phyloP scores from a whole-genome alignment of 2,113 vertebrate species.

The Talpa occidentalis region DNA sequence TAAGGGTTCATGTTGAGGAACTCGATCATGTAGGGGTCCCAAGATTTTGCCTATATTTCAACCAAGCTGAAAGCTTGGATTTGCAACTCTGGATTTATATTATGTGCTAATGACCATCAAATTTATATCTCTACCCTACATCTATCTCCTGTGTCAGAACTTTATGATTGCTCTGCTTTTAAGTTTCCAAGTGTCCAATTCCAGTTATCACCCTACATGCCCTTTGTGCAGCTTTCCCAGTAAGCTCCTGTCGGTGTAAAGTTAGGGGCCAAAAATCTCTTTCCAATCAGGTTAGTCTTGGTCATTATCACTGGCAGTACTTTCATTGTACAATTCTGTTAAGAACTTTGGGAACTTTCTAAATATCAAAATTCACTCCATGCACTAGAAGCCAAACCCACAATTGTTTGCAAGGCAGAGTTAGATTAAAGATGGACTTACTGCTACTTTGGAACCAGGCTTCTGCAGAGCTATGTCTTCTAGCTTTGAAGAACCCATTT shows the following conservation, averaged over 20 bases:
- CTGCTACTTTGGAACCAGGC: background rate
- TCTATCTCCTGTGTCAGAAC: background rate
- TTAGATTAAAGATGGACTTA: background rate
- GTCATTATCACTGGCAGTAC: background rate
- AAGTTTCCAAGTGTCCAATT: background rate
- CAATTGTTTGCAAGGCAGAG: background rate
- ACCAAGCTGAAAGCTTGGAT: background rate
- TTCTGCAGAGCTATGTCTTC: background rate
- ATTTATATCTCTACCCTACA: background rate
- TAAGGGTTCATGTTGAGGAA: background rate
- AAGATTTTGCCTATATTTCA: background rate
- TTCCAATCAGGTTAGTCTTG: background rate
- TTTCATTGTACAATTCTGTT: background rate
- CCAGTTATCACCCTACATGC: background rate
- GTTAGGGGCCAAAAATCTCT: background rate
- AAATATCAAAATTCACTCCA: background rate
- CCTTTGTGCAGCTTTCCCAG: background rate
- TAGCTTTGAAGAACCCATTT: conserved; percentile 15
- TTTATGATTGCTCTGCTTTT: background rate
- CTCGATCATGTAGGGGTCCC: background rate
- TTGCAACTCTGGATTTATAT: background rate
- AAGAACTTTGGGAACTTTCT: background rate
- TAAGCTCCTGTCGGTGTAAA: background rate
- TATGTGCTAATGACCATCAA: background rate
- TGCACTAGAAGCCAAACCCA: background rate